Conservation (phyloP, 2,888 invertebrate genomes). For the Agrotis exclamationis region DNA sequence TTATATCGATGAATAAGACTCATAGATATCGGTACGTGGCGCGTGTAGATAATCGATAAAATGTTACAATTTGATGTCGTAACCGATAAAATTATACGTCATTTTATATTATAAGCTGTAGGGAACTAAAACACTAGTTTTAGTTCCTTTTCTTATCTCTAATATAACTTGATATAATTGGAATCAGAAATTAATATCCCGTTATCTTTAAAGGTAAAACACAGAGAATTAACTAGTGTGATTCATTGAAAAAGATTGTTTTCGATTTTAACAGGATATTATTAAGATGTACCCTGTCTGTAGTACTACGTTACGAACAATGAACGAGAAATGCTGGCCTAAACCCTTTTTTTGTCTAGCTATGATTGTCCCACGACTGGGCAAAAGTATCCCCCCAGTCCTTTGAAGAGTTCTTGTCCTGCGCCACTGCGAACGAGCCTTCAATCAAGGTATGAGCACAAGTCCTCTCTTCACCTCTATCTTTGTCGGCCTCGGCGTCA, state of each 20-base stretch:
- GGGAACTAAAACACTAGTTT: not conserved
- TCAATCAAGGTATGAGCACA: too few species aligned
- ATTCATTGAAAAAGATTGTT: not conserved
- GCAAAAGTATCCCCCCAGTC: too few species aligned
- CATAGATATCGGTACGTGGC: slow-evolving; percentile 27
- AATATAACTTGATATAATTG: slow-evolving; percentile 2
- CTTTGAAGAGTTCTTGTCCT: too few species aligned
- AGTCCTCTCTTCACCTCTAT: too few species aligned
- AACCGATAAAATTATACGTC: slow-evolving; percentile 39
- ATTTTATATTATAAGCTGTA: not conserved
- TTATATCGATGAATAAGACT: slow-evolving; percentile 16
- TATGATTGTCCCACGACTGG: too few species aligned
- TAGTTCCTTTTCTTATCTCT: slow-evolving; percentile 16
- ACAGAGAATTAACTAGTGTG: not conserved
- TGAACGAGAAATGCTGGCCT: too few species aligned
- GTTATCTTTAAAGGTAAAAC: slow-evolving; percentile 20
- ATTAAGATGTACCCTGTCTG: too few species aligned
- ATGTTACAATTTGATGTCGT: slow-evolving; percentile 27
- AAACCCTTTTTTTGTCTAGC: too few species aligned
- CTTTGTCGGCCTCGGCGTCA: too few species aligned
- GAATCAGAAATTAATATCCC: slow-evolving; percentile 5
- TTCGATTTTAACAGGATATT: not conserved
- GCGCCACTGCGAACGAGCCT: too few species aligned
- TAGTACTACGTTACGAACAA: too few species aligned
- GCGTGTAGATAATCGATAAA: slow-evolving; percentile 28